Evolutionary conservation across 2,113 vertebrate species (phyloP).

Genomic region (Dipodomys ordii): DNA sequence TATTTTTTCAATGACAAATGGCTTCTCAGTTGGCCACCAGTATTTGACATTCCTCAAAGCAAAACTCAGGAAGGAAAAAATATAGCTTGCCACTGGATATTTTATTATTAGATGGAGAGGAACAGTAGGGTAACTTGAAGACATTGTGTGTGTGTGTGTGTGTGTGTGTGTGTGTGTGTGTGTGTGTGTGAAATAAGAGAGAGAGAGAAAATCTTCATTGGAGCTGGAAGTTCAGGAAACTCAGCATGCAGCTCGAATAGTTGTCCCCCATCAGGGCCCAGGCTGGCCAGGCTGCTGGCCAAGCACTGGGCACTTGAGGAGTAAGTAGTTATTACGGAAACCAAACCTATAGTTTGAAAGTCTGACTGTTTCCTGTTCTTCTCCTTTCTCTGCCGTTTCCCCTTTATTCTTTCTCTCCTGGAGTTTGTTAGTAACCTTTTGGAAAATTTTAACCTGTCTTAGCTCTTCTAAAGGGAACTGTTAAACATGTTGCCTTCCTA

Average conservation of each 20-base stretch:
- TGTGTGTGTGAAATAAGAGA: background rate
- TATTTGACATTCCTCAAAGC: background rate
- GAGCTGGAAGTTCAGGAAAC: background rate
- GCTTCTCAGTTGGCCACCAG: background rate
- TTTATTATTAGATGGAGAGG: background rate
- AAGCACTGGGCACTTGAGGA: rapidly evolving
- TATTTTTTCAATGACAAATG: background rate
- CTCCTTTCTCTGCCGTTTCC: background rate
- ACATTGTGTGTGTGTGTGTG: background rate
- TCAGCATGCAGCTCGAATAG: rapidly evolving
- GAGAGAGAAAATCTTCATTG: background rate
- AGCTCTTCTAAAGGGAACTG: background rate
- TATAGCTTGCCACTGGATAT: background rate
- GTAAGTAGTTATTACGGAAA: background rate
- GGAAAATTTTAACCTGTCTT: constrained; percentile 43
- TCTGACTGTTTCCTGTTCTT: background rate
- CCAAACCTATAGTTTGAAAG: background rate
- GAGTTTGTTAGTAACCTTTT: constrained; percentile 40
- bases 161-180: background rate
- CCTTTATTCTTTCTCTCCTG: constrained; percentile 3
- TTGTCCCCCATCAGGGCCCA: background rate
- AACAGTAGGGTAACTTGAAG: background rate
- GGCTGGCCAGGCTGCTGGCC: background rate
- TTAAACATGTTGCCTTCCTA: background rate
- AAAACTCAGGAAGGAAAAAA: background rate